Base-by-base conservation (phyloP, 1,140 invertebrate species). In the Drosophila sp. region DNA sequence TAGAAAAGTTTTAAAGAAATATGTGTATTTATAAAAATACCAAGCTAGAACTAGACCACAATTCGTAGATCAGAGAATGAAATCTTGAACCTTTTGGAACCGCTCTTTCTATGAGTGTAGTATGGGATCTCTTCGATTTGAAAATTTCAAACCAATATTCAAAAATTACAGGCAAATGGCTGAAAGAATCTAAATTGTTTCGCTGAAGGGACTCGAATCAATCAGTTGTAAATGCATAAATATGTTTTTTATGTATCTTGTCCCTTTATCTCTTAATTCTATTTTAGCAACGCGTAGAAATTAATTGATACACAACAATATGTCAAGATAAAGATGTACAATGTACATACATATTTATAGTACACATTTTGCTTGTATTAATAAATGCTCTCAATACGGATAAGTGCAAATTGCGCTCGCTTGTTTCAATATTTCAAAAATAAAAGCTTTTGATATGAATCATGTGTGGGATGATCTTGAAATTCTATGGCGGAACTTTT, bases 401-500 rank as follows among this genome's bases (percentile, higher is more conserved):
- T 46, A 57, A 57, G 54, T 57, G 54, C 11, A 16, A 18, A 29
- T 27, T 50, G 43, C n/a, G 43, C 18, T 18, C 43, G 16, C 43
- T 11, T 5, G 14, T 14, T 18, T 16, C 7, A 6, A 41, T 41
- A 0, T 6, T 16, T 41, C 16, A 18, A 16, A 11, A 11, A 46
- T 11, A 9, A 14, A 40, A 63, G 50, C 58, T 70, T 13, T 46
- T 13, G 14, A 32, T 32, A 4, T 59, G 67, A 64, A 64, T 64
- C 67, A 71, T 48, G 36, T 64, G 36, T 66, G 62, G 43, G 36
- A 51, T 72, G 62, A 66, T 65, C 62, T 72, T 72, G 62, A 65
- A 72, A 34, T 41, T 43, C n/a, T 25, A 38, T 57, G 25, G 62
- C 27, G 62, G 53, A 72, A 72, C 69, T 65, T 53, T 16, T 40